These are phyloP conservation scores for Drosophila austrosaltans DNA, from an alignment of 2,888 invertebrate species.

Conservation along the genomic window DNA sequence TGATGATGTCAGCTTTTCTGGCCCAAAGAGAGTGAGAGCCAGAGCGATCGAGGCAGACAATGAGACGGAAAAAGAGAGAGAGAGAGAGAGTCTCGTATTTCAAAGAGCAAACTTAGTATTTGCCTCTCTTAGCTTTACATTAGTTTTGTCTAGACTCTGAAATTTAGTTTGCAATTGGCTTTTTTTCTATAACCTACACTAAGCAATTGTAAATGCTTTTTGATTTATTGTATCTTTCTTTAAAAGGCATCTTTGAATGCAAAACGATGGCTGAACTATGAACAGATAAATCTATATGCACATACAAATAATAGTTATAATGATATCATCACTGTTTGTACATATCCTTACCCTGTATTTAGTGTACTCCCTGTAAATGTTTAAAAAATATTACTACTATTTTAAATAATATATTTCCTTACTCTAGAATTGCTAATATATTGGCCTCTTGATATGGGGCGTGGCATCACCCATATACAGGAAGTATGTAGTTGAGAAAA, in stretches of 20 bases:
- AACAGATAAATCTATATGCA: conserved; percentile 3
- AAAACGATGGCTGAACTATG: conserved; percentile 30
- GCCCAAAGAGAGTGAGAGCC: conserved; percentile 18
- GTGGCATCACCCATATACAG: too few species aligned
- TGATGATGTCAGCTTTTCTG: conserved; percentile 74
- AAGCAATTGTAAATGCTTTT: conserved; percentile 50
- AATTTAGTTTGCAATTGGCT: neutral
- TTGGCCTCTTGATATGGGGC: too few species aligned
- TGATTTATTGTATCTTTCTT: conserved; percentile 66
- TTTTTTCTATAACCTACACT: conserved; percentile 10
- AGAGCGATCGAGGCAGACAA: conserved; percentile 6
- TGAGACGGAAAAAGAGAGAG: neutral
- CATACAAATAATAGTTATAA: conserved; percentile 42
- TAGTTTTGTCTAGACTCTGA: conserved; percentile 9
- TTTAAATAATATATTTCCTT: too few species aligned
- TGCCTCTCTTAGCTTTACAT: conserved; percentile 6
- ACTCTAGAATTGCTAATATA: too few species aligned
- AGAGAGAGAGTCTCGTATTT: neutral
- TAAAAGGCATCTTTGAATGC: conserved; percentile 55
- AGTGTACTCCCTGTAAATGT: neutral
- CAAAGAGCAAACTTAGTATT: neutral
- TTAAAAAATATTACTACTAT: too few species aligned
- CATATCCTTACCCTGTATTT: conserved; percentile 31
- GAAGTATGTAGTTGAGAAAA: too few species aligned
- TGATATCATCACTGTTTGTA: neutral